phyloP scores from a whole-genome alignment of 2,113 vertebrate species.

The Alligator sinensis region DNA sequence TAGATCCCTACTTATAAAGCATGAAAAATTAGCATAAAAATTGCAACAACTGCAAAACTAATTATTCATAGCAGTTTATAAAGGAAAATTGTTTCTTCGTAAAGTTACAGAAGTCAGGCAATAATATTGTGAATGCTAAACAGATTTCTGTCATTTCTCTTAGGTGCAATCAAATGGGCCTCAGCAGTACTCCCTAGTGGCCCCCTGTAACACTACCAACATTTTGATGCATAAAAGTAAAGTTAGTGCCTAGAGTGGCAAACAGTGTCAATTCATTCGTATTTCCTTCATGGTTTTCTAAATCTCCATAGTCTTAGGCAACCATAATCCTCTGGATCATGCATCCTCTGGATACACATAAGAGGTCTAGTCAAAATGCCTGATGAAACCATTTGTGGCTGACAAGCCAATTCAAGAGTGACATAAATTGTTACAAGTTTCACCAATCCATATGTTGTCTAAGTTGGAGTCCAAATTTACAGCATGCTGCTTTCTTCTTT shows the following conservation, averaged over 20 bases:
- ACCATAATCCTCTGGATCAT: not conserved
- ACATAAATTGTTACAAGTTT: no score
- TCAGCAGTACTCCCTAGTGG: slow-evolving; percentile 83
- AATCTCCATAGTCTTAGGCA: not conserved
- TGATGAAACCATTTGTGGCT: no score
- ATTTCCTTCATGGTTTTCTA: not conserved
- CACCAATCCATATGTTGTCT: no score
- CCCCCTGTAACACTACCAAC: slow-evolving; percentile 80
- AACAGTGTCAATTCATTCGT: not conserved
- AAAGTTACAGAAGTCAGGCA: not conserved
- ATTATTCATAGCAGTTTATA: not conserved
- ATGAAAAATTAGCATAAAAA: not conserved
- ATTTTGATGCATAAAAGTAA: slow-evolving; percentile 32
- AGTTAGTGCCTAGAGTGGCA: not conserved
- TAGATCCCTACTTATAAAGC: not conserved
- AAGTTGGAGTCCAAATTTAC: no score
- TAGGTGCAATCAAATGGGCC: slow-evolving; percentile 29
- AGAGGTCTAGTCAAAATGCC: no score
- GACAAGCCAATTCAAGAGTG: no score
- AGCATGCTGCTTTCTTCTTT: no score
- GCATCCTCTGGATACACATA: no score
- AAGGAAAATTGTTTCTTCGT: not conserved
- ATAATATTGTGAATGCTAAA: not conserved
- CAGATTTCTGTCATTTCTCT: not conserved
- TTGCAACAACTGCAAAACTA: not conserved